Evolutionary conservation across 2,797 vertebrate species (phyloP).

Genomic region (Mormyrops boulengeri): DNA sequence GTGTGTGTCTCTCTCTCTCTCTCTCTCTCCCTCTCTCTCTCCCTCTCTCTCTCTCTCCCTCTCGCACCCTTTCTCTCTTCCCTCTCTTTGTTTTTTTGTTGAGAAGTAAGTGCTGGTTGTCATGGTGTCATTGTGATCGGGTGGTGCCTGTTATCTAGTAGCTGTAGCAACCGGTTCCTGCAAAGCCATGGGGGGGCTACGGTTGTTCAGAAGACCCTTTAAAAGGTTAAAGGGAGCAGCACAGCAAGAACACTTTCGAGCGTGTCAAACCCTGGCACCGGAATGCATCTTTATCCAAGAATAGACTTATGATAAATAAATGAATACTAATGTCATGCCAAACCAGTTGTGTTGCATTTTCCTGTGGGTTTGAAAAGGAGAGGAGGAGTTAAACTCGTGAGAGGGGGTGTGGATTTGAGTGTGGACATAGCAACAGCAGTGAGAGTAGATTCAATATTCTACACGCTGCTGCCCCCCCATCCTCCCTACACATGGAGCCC

Average conservation of each 20-base stretch:
- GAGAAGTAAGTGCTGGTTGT: not conserved
- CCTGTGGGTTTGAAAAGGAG: not conserved
- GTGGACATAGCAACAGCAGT: not conserved
- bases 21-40: no score
- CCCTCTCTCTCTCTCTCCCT: not conserved
- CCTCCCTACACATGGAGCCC: not conserved
- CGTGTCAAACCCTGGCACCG: not conserved
- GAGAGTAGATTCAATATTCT: not conserved
- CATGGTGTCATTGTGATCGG: not conserved
- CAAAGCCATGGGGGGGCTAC: not conserved
- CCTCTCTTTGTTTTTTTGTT: not conserved
- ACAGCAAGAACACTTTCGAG: not conserved
- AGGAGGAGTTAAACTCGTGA: not conserved
- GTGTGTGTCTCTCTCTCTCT: no score
- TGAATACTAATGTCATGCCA: not conserved
- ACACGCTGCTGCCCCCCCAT: not conserved
- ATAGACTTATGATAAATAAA: not conserved
- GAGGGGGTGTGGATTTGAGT: not conserved
- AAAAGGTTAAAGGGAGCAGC: not conserved
- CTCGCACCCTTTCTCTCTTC: not conserved
- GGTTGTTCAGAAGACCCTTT: not conserved
- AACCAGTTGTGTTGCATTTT: slow-evolving; percentile 13
- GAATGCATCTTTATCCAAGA: not conserved
- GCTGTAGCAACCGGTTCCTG: not conserved
- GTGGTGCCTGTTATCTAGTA: not conserved